These are phyloP conservation scores for Sycophila texana DNA, from an alignment of 2,888 invertebrate genomes.

Conservation along the genomic window DNA sequence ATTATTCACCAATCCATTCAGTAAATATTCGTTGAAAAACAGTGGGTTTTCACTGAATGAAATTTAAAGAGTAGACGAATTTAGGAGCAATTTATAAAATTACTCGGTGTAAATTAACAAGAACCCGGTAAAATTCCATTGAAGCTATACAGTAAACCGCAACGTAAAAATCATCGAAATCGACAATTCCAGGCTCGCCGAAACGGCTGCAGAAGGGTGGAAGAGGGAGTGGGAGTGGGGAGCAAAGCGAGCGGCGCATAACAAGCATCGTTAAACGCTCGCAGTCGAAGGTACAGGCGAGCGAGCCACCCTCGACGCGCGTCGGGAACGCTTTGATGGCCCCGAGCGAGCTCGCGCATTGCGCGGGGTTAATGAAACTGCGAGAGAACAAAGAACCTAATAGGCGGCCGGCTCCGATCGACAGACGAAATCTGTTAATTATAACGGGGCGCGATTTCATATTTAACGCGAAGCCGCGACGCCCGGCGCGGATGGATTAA, in stretches of 20 bases:
- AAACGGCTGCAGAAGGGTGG: too few relatives aligned
- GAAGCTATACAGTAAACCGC: too few relatives aligned
- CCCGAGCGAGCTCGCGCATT: neutral
- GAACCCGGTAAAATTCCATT: neutral
- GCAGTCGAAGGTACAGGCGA: neutral
- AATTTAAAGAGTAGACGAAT: too few relatives aligned
- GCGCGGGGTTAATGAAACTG: conserved; percentile 21
- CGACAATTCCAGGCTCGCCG: too few relatives aligned
- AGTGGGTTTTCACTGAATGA: too few relatives aligned
- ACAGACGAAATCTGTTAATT: conserved; percentile 39
- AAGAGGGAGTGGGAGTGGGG: too few relatives aligned
- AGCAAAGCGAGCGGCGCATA: neutral
- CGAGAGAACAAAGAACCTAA: conserved; percentile 41
- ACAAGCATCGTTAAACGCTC: neutral
- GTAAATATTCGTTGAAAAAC: too few relatives aligned
- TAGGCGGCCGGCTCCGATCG: conserved; percentile 22
- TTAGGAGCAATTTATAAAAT: too few relatives aligned
- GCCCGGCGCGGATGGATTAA: neutral
- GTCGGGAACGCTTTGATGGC: conserved; percentile 9
- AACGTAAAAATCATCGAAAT: too few relatives aligned
- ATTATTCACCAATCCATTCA: too few relatives aligned
- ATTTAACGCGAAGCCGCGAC: neutral
- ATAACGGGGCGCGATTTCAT: conserved; percentile 24
- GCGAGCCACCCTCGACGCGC: neutral
- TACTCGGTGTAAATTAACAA: neutral